Conservation (phyloP, 2,113 vertebrate genomes). For the Gopherus flavomarginatus region DNA sequence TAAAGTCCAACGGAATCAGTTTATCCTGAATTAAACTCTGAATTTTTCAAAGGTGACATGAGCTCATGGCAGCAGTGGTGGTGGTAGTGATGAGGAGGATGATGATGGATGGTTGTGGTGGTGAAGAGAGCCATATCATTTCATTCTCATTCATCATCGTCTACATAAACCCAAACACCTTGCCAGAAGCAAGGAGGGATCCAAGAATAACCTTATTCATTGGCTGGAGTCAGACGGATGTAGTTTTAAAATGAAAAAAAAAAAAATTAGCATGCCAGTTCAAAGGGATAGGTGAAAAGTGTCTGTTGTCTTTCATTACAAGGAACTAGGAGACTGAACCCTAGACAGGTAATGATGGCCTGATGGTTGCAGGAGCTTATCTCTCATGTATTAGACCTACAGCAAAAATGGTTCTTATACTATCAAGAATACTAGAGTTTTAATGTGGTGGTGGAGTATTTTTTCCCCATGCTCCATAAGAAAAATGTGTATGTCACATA, state of each 20-base stretch:
- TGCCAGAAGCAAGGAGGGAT: slow-evolving; percentile 49
- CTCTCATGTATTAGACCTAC: slow-evolving; percentile 7
- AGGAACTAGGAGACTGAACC: background rate
- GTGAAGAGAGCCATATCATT: slow-evolving; percentile 34
- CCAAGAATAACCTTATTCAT: slow-evolving; percentile 70
- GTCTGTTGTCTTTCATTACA: background rate
- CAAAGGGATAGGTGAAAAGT: slow-evolving; percentile 32
- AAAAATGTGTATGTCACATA: background rate
- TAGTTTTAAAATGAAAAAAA: slow-evolving; percentile 42
- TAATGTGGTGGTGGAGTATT: background rate
- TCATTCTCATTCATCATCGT: slow-evolving; percentile 26
- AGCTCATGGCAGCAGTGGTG: slow-evolving; percentile 54
- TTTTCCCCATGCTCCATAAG: background rate
- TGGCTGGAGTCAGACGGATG: slow-evolving; percentile 17
- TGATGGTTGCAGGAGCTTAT: slow-evolving; percentile 1
- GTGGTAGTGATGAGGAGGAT: slow-evolving; percentile 9
- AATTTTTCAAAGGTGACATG: slow-evolving; percentile 48
- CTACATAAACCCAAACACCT: background rate
- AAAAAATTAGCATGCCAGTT: background rate
- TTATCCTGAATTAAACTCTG: slow-evolving; percentile 54
- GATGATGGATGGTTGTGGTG: slow-evolving; percentile 7
- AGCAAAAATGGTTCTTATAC: background rate
- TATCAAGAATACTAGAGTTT: background rate
- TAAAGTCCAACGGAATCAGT: slow-evolving; percentile 43
- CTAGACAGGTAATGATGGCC: background rate